These are phyloP conservation scores for Marronus borbonicus DNA, from an alignment of 2,888 invertebrate genomes.

Conservation along the genomic window DNA sequence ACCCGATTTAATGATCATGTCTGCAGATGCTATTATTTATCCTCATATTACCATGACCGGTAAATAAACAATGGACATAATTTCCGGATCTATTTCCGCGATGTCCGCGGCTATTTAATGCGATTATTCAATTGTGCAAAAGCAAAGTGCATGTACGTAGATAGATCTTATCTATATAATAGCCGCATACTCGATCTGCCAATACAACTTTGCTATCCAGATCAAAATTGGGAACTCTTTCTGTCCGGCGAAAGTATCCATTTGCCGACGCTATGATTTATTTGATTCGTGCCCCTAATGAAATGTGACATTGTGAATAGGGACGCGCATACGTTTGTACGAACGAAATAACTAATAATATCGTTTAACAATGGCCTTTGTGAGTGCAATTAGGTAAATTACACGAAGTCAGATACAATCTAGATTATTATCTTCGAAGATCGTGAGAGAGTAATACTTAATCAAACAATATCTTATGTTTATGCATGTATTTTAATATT, in stretches of 20 bases:
- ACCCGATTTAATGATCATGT: neutral
- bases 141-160: neutral
- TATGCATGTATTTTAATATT: no score
- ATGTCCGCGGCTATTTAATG: neutral
- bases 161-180: neutral
- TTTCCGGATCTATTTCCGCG: conserved; percentile 11
- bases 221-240: neutral
- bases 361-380: neutral
- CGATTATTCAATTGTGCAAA: conserved; percentile 8
- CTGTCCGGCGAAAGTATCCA: neutral
- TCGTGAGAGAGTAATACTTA: neutral
- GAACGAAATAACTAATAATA: neutral
- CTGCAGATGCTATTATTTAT: conserved; percentile 8
- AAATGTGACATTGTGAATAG: neutral
- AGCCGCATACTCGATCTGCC: neutral
- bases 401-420: neutral
- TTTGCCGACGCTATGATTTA: neutral
- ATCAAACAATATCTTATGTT: no score
- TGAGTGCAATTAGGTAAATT: conserved; percentile 7
- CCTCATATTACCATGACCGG: conserved; percentile 1
- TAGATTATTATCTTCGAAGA: neutral
- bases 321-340: neutral
- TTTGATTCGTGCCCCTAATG: neutral
- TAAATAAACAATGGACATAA: conserved; percentile 4
- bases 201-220: neutral